phyloP scores from a whole-genome alignment of 1,140 invertebrate species.

The Zaprionus africanus region DNA sequence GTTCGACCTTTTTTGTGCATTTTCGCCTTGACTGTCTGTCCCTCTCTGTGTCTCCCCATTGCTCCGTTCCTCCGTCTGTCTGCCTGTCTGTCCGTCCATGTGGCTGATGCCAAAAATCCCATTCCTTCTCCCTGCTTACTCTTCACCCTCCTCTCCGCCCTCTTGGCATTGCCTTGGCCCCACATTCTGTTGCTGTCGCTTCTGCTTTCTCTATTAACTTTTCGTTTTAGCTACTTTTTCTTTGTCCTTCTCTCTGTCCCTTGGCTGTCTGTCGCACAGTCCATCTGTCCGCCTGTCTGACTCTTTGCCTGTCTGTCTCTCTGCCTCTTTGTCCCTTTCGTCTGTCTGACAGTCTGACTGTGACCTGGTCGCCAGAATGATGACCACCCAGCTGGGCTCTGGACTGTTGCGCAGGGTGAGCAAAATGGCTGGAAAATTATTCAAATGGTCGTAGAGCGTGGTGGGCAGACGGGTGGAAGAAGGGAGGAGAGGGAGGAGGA shows the following conservation, averaged over 20 bases:
- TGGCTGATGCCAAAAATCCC: conserved; percentile 42
- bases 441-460: conserved; percentile 6
- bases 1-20: conserved; percentile 73
- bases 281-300: conserved; percentile 10
- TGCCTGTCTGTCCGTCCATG: conserved; percentile 38
- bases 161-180: conserved; percentile 64
- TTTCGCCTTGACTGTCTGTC: conserved; percentile 74
- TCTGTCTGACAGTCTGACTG: conserved; percentile 48
- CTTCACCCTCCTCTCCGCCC: neutral
- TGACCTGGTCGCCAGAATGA: conserved; percentile 74
- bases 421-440: conserved; percentile 49
- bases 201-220: conserved; percentile 79
- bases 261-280: neutral
- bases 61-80: neutral
- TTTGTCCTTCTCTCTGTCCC: conserved; percentile 53
- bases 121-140: neutral
- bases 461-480: too few species aligned
- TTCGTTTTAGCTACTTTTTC: conserved; percentile 81
- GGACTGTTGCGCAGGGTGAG: conserved; percentile 29
- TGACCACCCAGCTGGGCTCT: conserved; percentile 53
- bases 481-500: neutral
- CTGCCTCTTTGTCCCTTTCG: conserved; percentile 7
- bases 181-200: conserved; percentile 66
- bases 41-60: neutral
- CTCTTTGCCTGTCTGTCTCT: neutral